phyloP scores from a whole-genome alignment of 2,113 vertebrate genomes.

The Arenaria interpres region DNA sequence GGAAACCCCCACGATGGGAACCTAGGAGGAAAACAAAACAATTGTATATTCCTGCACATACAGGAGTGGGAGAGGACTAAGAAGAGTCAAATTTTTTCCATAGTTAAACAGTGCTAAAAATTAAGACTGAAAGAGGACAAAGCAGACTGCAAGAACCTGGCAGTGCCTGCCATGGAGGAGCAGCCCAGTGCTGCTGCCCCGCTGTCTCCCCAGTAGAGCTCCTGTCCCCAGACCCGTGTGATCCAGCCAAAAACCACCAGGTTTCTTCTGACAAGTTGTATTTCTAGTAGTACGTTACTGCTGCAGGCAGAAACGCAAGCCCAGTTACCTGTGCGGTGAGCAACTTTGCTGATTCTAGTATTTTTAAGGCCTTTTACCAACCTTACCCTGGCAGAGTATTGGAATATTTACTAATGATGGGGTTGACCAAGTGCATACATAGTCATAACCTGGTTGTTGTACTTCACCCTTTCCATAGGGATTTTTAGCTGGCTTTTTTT shows the following conservation, averaged over 20 bases:
- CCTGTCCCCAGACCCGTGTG: accelerated
- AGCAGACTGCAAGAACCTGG: not conserved
- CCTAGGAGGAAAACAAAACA: constrained; percentile 2
- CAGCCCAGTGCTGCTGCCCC: accelerated
- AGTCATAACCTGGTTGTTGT: accelerated
- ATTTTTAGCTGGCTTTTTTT: not conserved
- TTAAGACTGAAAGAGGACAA: not conserved
- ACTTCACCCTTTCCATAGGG: not conserved
- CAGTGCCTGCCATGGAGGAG: not conserved
- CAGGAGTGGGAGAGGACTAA: not conserved
- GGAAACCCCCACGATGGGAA: not conserved
- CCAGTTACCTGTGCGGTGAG: not conserved
- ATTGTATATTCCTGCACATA: accelerated
- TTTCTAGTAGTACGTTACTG: not conserved
- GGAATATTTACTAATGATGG: not conserved
- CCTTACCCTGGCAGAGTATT: not conserved
- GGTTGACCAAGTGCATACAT: not conserved
- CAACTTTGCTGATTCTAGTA: not conserved
- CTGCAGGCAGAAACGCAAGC: not conserved
- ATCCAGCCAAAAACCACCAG: not conserved
- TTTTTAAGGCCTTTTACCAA: not conserved
- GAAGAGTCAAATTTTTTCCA: not conserved
- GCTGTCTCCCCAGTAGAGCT: accelerated
- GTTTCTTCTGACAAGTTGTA: not conserved
- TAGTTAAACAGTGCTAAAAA: not conserved